Evolutionary conservation across 1,140 invertebrate genomes (phyloP).

Genomic region (Drosophila persimilis): DNA sequence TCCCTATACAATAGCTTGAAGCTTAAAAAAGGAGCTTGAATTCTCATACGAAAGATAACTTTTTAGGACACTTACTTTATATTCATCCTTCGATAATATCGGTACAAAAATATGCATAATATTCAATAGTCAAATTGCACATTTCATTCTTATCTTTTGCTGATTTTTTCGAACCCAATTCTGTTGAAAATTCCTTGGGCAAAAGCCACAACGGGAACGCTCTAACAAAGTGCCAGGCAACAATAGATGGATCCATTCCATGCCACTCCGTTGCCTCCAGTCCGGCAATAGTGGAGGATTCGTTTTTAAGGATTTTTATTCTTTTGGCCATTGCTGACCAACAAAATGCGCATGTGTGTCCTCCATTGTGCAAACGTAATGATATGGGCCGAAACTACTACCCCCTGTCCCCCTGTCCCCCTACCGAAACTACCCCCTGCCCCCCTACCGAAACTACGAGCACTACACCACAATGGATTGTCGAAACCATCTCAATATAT

Average conservation of each 20-base stretch:
- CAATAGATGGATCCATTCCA: slow-evolving; percentile 43
- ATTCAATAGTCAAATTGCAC: too few species aligned
- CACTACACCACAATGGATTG: slow-evolving; percentile 54
- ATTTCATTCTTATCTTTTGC: neutral
- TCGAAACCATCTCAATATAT: slow-evolving; percentile 61
- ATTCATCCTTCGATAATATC: too few species aligned
- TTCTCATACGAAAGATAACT: too few species aligned
- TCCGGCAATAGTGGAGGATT: slow-evolving; percentile 14
- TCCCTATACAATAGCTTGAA: too few species aligned
- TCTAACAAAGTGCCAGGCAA: slow-evolving; percentile 55
- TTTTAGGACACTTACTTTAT: too few species aligned
- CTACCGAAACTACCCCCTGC: slow-evolving; percentile 18
- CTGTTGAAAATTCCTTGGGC: slow-evolving; percentile 27
- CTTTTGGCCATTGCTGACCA: slow-evolving; percentile 39
- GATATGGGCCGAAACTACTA: slow-evolving; percentile 55
- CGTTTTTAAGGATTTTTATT: slow-evolving; percentile 51
- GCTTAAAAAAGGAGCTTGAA: too few species aligned
- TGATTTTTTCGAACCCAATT: neutral
- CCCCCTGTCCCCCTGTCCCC: too few species aligned
- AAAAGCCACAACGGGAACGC: slow-evolving; percentile 36
- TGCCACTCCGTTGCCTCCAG: neutral
- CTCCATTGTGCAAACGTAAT: slow-evolving; percentile 63
- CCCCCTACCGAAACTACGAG: too few species aligned
- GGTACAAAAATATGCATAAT: too few species aligned
- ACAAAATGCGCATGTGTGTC: slow-evolving; percentile 31